phyloP scores from a whole-genome alignment of 1,140 invertebrate genomes.

The Leguminivora glycinivorella region DNA sequence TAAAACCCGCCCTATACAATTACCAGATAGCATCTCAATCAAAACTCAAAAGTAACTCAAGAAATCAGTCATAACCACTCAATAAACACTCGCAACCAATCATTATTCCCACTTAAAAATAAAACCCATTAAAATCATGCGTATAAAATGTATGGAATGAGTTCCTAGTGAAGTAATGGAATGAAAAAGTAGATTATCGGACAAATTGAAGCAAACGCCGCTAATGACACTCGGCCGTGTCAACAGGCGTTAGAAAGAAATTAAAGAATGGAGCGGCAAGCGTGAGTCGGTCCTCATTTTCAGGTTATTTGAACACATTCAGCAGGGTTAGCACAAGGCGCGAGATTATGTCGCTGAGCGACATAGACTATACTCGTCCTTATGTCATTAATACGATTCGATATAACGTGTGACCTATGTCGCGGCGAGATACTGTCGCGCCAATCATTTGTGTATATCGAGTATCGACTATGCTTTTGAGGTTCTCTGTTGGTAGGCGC shows the following conservation, averaged over 20 bases:
- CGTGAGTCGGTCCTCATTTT: background rate
- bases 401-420: too few relatives aligned
- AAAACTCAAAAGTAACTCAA: background rate
- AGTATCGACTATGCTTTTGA: too few relatives aligned
- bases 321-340: too few relatives aligned
- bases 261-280: conserved; percentile 18
- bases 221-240: conserved; percentile 25
- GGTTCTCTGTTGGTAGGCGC: too few relatives aligned
- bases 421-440: too few relatives aligned
- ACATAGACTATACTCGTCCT: too few relatives aligned
- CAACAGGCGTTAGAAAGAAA: conserved; percentile 28
- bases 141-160: conserved; percentile 2
- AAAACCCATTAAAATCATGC: background rate
- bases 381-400: too few relatives aligned
- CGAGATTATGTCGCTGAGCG: too few relatives aligned
- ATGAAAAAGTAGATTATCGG: conserved; percentile 23
- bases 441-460: too few relatives aligned
- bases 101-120: background rate
- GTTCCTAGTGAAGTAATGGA: background rate
- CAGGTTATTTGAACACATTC: too few relatives aligned
- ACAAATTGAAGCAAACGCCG: background rate
- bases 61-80: background rate
- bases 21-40: background rate
- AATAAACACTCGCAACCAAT: background rate
- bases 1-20: too few relatives aligned